Percentiles rank a stretch among this genome's conserved stretches.
phyloP scores from a whole-genome alignment of 2,113 vertebrate genomes.

The Phoenicopterus ruber region DNA sequence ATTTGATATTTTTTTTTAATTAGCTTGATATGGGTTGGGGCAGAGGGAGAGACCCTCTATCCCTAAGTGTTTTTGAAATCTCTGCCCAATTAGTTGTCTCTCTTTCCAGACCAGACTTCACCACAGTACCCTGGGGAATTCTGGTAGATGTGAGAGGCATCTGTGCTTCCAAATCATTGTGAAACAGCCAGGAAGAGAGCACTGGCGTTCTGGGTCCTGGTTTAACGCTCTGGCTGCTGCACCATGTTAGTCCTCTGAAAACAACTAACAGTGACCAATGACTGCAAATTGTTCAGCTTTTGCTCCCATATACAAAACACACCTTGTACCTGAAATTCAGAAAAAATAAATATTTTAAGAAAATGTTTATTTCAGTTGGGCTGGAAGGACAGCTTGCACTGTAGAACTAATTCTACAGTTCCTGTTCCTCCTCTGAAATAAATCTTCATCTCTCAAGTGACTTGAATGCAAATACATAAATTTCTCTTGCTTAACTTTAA shows the following conservation, averaged over 20 bases:
- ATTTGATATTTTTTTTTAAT: neutral
- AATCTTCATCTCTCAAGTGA: neutral
- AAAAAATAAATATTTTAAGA: neutral
- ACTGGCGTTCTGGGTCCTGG: neutral
- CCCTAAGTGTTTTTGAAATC: neutral
- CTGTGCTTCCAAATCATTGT: neutral
- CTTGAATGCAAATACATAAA: neutral
- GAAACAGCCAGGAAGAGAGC: neutral
- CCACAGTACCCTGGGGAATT: neutral
- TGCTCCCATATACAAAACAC: neutral
- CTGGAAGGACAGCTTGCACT: neutral
- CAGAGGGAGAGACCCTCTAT: neutral
- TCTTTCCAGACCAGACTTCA: neutral
- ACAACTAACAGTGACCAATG: neutral
- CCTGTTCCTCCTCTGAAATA: neutral
- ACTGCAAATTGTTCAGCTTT: neutral
- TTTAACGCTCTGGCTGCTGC: neutral
- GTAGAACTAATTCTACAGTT: neutral
- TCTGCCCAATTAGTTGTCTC: neutral
- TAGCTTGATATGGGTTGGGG: neutral
- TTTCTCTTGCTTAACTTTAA: conserved; percentile 4
- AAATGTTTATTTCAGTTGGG: neutral
- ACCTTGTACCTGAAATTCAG: neutral
- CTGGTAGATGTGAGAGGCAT: neutral
- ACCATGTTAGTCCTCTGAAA: neutral